phyloP scores from a whole-genome alignment of 1,140 invertebrate species.

The Aphis craccivora region DNA sequence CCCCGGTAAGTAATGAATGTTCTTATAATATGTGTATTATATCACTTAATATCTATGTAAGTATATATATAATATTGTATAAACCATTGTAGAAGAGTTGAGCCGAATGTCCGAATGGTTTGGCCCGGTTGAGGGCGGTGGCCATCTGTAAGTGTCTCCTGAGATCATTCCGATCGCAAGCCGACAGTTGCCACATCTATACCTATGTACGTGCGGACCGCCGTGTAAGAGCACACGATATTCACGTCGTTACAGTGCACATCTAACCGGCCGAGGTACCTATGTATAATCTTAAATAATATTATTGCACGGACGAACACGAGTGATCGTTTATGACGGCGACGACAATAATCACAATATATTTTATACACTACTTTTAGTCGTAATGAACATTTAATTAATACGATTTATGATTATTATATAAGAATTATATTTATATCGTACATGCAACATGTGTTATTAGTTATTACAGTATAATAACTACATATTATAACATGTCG shows the following conservation, averaged over 20 bases:
- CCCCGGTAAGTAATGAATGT: not conserved
- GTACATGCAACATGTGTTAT: not conserved
- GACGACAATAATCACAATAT: not conserved
- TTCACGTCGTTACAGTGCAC: not conserved
- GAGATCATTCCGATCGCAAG: constrained; percentile 59
- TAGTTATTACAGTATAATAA: not conserved
- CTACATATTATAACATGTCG: not conserved
- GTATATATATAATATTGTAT: not conserved
- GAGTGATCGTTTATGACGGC: not conserved
- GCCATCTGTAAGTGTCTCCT: constrained; percentile 59
- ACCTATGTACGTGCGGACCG: not conserved
- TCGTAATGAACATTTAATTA: not conserved
- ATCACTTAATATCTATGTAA: not conserved
- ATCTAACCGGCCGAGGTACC: not conserved
- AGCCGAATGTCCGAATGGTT: constrained; percentile 48
- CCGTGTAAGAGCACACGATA: not conserved
- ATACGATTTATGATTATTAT: not conserved
- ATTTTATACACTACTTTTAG: not conserved
- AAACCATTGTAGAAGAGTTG: constrained; percentile 52
- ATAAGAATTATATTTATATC: not conserved
- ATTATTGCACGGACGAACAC: not conserved
- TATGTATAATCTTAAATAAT: not conserved
- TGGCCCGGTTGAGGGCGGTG: constrained; percentile 54
- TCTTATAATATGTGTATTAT: not conserved
- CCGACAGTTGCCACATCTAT: constrained; percentile 58